These are phyloP conservation scores for Drosophila rellima DNA, from an alignment of 2,888 invertebrate genomes.

Conservation along the genomic window DNA sequence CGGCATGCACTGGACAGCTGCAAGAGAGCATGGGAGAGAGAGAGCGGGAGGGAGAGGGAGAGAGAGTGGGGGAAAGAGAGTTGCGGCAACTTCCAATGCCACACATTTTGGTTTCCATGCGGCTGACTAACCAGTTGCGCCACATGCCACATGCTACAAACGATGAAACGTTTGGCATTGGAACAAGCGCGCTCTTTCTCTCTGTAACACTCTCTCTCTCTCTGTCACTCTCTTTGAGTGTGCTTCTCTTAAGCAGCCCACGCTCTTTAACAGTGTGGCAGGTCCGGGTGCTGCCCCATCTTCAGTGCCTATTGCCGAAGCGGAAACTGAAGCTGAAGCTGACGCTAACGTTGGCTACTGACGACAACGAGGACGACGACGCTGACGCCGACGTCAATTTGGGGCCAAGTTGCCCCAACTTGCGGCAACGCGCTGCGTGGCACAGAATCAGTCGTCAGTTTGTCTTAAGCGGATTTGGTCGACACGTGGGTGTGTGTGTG, in stretches of 20 bases:
- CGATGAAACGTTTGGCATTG: slow-evolving; percentile 55
- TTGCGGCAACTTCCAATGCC: slow-evolving; percentile 65
- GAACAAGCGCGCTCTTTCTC: slow-evolving; percentile 41
- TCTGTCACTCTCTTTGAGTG: background rate
- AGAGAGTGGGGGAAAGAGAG: slow-evolving; percentile 2
- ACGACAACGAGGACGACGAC: slow-evolving; percentile 21
- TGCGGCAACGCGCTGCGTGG: slow-evolving; percentile 56
- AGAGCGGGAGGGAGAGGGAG: slow-evolving; percentile 1
- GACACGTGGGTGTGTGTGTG: slow-evolving; percentile 60
- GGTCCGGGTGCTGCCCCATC: slow-evolving; percentile 46
- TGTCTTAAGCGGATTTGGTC: slow-evolving; percentile 82
- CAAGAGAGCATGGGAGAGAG: background rate
- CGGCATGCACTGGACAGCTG: slow-evolving; percentile 35
- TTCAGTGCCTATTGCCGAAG: slow-evolving; percentile 7
- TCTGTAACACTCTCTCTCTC: slow-evolving; percentile 28
- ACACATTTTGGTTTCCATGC: slow-evolving; percentile 63
- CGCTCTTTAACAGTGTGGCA: slow-evolving; percentile 63
- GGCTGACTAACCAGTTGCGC: slow-evolving; percentile 70
- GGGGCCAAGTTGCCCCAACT: slow-evolving; percentile 68
- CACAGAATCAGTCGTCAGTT: slow-evolving; percentile 82
- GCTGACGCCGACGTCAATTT: slow-evolving; percentile 51
- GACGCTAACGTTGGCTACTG: slow-evolving; percentile 1
- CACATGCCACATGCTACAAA: slow-evolving; percentile 10
- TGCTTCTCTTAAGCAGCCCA: slow-evolving; percentile 43
- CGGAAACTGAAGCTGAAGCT: slow-evolving; percentile 15